Conservation (phyloP, 2,113 vertebrate species). For the Alaudala cheleensis region DNA sequence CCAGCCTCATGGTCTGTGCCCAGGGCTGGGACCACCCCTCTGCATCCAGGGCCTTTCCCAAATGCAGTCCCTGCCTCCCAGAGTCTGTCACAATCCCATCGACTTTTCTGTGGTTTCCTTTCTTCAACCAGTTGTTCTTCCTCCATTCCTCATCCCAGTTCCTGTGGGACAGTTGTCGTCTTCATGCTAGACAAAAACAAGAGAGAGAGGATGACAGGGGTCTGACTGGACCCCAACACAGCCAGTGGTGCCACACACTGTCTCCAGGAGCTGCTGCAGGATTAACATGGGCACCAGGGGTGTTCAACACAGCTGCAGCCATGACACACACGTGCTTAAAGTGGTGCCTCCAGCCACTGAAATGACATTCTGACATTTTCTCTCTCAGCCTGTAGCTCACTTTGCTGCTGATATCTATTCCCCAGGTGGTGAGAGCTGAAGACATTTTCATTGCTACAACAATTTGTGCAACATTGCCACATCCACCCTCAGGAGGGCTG, state of each 20-base stretch:
- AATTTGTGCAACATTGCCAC: accelerated
- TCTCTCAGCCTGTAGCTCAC: not conserved
- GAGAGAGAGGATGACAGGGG: accelerated
- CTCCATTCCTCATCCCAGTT: not conserved
- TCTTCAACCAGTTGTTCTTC: not conserved
- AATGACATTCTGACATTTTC: not conserved
- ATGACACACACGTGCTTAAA: not conserved
- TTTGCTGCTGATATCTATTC: accelerated
- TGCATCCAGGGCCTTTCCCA: not conserved
- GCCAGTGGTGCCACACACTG: not conserved
- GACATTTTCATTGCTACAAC: not conserved
- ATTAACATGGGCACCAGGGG: not conserved
- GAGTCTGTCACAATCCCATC: accelerated
- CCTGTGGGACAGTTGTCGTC: accelerated
- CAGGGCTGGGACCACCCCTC: accelerated
- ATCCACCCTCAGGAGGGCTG: too few relatives aligned
- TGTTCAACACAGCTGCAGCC: too few relatives aligned
- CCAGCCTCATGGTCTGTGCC: not conserved
- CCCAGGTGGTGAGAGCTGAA: not conserved
- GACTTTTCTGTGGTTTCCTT: not conserved
- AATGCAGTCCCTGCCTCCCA: not conserved
- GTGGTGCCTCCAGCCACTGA: not conserved
- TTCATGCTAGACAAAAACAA: not conserved
- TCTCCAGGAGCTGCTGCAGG: not conserved
- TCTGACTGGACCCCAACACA: not conserved